Evolutionary conservation across 2,113 vertebrate species (phyloP), one percentile per base, ranked within the genome.

Genomic region (Microcebus murinus): DNA sequence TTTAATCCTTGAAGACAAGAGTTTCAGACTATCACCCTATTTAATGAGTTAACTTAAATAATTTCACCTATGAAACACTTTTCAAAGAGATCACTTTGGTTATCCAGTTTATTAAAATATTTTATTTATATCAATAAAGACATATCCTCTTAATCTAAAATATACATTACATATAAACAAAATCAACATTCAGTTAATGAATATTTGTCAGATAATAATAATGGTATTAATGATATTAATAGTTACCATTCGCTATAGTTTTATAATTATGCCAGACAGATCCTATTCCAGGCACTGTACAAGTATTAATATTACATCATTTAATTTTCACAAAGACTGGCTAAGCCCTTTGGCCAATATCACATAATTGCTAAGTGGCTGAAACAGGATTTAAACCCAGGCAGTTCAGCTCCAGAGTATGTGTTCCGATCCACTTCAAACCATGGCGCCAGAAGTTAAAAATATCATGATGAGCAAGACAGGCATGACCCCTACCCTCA

Each of bases 71-170:
- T 86, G 68, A 71, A 11, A 15, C 1, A 48, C 81, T 84, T 90
- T 81, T 29, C 39, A 87, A 96, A 68, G 34, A 13, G 1, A 77
- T 76, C 29, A 52, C 7, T 87, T 42, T 80, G 15, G 20, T 76
- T 91, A 21, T 45, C 8, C 4, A 85, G 2, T 29, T 97, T 82
- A 45, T 29, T 86, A 76, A 95, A 94, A 90, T 74, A 55, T 61
- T 39, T 15, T 61, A 68, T 74, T 93, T 96, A 31, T 83, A 68
- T 25, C 25, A 61, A 74, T 55, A 36, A 83, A 21, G 4, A 0
- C 7, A 55, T 87, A 23, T 57, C 15, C 0, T 71, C 34, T 80
- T 10, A 10, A 48, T 86, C n/a, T 15, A 68, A 57, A 95, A 52
- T 45, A 9, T 8, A 76, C 70, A 61, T 36, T 67, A 34, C 25